phyloP scores from a whole-genome alignment of 1,140 invertebrate genomes.

The Drosophila tsacasi region DNA sequence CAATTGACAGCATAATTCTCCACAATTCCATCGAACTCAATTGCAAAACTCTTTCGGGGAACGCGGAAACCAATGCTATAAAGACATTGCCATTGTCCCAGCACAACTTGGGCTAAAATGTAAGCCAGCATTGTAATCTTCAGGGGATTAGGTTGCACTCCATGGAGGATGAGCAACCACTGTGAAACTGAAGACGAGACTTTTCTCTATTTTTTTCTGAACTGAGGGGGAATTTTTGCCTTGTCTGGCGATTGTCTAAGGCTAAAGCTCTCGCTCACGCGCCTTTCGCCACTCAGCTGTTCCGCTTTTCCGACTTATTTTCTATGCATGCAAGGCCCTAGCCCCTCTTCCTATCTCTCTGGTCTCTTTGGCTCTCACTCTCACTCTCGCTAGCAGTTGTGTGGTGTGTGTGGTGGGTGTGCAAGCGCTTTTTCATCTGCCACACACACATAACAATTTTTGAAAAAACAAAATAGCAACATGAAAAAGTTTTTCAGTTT shows the following conservation, averaged over 20 bases:
- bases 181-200: conserved; percentile 56
- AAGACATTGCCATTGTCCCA: conserved; percentile 31
- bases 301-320: conserved; percentile 59
- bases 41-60: conserved; percentile 51
- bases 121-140: conserved; percentile 56
- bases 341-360: neutral
- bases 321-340: conserved; percentile 49
- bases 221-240: conserved; percentile 23
- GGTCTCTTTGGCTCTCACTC: conserved; percentile 6
- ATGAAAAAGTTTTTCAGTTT: conserved; percentile 83
- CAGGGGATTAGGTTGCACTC: conserved; percentile 59
- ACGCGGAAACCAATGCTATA: conserved; percentile 9
- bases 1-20: conserved; percentile 75
- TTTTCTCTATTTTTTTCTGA: conserved; percentile 56
- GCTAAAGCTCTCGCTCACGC: conserved; percentile 73
- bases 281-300: conserved; percentile 49
- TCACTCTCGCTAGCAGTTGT: conserved; percentile 9
- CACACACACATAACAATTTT: conserved; percentile 41
- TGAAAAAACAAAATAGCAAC: conserved; percentile 79
- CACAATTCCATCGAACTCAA: conserved; percentile 54
- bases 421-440: conserved; percentile 70
- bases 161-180: conserved; percentile 53
- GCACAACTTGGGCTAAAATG: conserved; percentile 26
- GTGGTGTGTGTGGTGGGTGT: conserved; percentile 20
- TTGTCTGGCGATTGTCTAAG: conserved; percentile 64